Conservation (phyloP, 2,888 invertebrate species). For the Xestia c-nigrum region DNA sequence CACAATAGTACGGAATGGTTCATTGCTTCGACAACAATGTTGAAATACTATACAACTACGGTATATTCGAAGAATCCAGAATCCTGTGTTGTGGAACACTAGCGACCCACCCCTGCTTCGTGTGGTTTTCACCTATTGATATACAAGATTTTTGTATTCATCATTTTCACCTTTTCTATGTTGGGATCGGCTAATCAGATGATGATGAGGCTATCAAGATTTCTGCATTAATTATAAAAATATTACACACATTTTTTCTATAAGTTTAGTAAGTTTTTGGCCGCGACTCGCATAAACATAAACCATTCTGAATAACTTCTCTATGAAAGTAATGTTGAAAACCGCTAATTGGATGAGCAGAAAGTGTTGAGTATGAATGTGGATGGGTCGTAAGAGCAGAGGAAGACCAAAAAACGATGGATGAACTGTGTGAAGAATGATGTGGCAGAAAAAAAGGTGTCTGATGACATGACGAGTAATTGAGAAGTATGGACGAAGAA, state of each 20-base stretch:
- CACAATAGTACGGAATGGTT: slow-evolving; percentile 50
- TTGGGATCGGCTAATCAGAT: no score
- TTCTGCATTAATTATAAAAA: no score
- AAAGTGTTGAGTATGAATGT: not conserved
- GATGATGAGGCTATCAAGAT: no score
- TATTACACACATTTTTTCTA: no score
- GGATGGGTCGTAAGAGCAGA: not conserved
- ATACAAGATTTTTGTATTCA: not conserved
- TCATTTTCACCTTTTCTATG: no score
- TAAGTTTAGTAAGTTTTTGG: not conserved
- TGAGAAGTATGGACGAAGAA: no score
- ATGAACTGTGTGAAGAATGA: no score
- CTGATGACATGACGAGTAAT: no score
- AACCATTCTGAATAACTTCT: not conserved
- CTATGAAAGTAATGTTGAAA: not conserved
- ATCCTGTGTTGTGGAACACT: slow-evolving; percentile 3
- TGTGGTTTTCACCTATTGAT: not conserved
- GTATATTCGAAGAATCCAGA: slow-evolving; percentile 26
- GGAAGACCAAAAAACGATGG: not conserved
- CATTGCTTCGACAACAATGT: slow-evolving; percentile 47
- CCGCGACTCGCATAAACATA: not conserved
- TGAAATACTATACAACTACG: slow-evolving; percentile 23
- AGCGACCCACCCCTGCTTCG: not conserved
- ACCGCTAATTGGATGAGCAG: not conserved
- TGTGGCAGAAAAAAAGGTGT: no score